These are phyloP conservation scores for Ditylenchus weischeri DNA, from an alignment of 2,888 invertebrate genomes.

Conservation along the genomic window DNA sequence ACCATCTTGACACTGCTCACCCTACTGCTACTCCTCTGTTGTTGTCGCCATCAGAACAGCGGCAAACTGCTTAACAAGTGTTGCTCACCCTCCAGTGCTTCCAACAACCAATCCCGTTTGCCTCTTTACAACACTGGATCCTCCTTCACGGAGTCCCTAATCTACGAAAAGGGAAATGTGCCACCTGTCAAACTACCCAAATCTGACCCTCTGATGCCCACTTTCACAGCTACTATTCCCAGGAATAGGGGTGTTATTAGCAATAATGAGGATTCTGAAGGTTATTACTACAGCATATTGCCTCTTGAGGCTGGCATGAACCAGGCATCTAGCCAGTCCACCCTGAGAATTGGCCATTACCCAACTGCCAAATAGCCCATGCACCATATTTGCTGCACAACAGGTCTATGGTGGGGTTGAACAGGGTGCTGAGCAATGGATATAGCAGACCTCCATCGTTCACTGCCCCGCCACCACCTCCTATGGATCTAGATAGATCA, in stretches of 20 bases:
- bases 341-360: neutral
- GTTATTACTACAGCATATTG: conserved; percentile 10
- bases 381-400: conserved; percentile 5
- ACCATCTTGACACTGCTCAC: conserved; percentile 15
- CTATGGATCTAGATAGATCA: neutral
- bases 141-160: conserved; percentile 23
- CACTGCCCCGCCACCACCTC: conserved; percentile 4
- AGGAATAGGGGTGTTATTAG: neutral
- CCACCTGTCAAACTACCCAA: neutral
- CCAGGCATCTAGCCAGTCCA: neutral
- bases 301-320: neutral
- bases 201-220: neutral
- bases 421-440: neutral
- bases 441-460: neutral
- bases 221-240: neutral
- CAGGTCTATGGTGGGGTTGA: conserved; percentile 8
- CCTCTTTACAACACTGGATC: conserved; percentile 23
- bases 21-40: conserved; percentile 12
- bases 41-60: conserved; percentile 5
- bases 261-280: neutral
- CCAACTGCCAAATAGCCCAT: conserved; percentile 3
- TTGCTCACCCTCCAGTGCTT: conserved; percentile 7
- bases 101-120: conserved; percentile 21
- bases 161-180: conserved; percentile 17
- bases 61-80: neutral